Evolutionary conservation across 1,140 invertebrate genomes (phyloP).

Genomic region (Lasioglossum baleicum): DNA sequence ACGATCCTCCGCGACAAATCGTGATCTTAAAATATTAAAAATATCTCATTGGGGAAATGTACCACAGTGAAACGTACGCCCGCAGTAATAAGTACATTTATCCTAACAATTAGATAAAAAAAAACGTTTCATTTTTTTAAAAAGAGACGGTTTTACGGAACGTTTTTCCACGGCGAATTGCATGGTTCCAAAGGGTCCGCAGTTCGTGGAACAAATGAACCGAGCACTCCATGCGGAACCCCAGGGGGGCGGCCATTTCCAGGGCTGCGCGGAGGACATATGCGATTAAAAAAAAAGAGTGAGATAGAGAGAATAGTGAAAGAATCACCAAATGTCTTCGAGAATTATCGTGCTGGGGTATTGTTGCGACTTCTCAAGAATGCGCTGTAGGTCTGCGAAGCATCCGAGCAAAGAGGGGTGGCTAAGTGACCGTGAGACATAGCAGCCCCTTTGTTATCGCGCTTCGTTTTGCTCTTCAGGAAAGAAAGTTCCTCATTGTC

Average conservation of each 20-base stretch:
- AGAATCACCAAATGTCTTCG: neutral
- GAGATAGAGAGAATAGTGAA: neutral
- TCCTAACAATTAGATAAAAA: no score
- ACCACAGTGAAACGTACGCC: no score
- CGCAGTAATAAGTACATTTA: no score
- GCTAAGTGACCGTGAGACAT: slow-evolving; percentile 11
- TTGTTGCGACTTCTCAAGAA: neutral
- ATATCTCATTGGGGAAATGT: no score
- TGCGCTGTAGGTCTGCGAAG: slow-evolving; percentile 24
- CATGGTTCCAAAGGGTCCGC: neutral
- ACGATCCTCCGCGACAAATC: no score
- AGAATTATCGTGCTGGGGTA: slow-evolving; percentile 7
- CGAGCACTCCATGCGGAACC: neutral
- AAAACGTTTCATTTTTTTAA: no score
- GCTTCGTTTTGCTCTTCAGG: slow-evolving; percentile 17
- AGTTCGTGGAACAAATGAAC: neutral
- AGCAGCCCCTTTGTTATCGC: slow-evolving; percentile 33
- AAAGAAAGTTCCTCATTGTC: slow-evolving; percentile 44
- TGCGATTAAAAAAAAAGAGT: neutral
- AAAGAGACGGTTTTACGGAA: no score
- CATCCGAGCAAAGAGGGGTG: slow-evolving; percentile 15
- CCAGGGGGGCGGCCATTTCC: neutral
- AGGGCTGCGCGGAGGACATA: neutral
- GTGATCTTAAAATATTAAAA: no score
- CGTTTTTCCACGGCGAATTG: neutral